Percentiles rank a stretch among this genome's conserved stretches.
Evolutionary conservation across 92 coral and sea anemone genomes (phyloP).

Genomic region (Nematostella vectensis): DNA sequence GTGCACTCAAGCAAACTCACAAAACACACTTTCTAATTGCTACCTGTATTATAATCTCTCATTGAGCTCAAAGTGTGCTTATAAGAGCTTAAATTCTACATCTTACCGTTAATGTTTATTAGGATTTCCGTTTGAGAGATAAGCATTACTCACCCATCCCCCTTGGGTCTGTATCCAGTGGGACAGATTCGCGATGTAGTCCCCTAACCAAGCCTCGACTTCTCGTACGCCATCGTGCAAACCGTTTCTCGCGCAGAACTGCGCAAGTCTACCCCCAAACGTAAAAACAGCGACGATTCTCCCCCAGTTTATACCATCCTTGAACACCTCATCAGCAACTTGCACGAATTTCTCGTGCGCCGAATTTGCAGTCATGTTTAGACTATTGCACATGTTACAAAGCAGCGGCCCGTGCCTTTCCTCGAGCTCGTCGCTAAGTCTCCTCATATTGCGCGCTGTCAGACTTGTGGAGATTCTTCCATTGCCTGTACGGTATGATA

Average conservation of each 20-base stretch:
- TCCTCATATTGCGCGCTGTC: constrained; percentile 56
- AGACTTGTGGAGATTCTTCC: constrained; percentile 30
- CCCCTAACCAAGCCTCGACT: constrained; percentile 56
- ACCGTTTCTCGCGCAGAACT: constrained; percentile 48
- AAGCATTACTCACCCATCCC: constrained; percentile 63
- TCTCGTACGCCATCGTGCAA: constrained; percentile 48
- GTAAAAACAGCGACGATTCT: constrained; percentile 76
- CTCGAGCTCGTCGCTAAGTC: constrained; percentile 76
- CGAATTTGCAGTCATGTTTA: constrained; percentile 45
- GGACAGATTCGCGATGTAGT: constrained; percentile 48
- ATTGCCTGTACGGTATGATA: constrained; percentile 56
- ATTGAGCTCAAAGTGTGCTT: no score
- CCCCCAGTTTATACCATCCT: constrained; percentile 88
- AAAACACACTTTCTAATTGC: no score
- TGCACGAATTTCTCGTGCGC: constrained; percentile 78
- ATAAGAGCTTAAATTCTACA: no score
- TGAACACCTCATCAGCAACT: constrained; percentile 82
- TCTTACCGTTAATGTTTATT: no score
- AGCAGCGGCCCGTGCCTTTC: constrained; percentile 50
- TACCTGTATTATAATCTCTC: no score
- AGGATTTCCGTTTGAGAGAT: no score
- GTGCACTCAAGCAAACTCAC: no score
- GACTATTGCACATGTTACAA: constrained; percentile 58
- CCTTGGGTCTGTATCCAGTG: constrained; percentile 68
- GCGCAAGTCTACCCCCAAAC: constrained; percentile 67